phyloP scores from a whole-genome alignment of 2,113 vertebrate genomes.

The Mohoua ochrocephala region DNA sequence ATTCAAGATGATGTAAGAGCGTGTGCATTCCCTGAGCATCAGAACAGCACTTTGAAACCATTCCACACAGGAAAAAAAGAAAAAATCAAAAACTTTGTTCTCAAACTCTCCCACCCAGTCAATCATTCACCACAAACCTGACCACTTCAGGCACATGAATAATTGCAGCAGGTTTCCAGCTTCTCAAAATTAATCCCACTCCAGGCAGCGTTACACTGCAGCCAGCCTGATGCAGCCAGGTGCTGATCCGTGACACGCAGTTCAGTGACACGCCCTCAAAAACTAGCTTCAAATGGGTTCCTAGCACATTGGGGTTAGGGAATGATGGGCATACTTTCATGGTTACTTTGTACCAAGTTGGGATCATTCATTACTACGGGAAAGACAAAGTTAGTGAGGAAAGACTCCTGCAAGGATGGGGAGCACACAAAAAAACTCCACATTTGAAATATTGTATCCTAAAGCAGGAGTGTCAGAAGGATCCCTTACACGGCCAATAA shows the following conservation, averaged over 20 bases:
- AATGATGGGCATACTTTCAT: background rate
- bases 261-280: background rate
- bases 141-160: background rate
- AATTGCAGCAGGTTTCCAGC: background rate
- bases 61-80: background rate
- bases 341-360: background rate
- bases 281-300: background rate
- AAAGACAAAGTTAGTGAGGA: background rate
- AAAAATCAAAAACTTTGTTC: background rate
- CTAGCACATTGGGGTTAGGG: background rate
- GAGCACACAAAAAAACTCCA: background rate
- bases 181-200: background rate
- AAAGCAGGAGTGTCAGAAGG: background rate
- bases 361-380: fast-evolving
- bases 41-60: background rate
- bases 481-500: background rate
- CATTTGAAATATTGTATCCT: background rate
- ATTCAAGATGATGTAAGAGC: fast-evolving
- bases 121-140: background rate
- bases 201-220: background rate
- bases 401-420: background rate
- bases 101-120: background rate
- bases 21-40: fast-evolving
- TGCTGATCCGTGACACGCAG: background rate
- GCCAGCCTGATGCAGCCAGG: background rate